Conservation (phyloP, 2,113 vertebrate genomes). For the Cololabis saira region DNA sequence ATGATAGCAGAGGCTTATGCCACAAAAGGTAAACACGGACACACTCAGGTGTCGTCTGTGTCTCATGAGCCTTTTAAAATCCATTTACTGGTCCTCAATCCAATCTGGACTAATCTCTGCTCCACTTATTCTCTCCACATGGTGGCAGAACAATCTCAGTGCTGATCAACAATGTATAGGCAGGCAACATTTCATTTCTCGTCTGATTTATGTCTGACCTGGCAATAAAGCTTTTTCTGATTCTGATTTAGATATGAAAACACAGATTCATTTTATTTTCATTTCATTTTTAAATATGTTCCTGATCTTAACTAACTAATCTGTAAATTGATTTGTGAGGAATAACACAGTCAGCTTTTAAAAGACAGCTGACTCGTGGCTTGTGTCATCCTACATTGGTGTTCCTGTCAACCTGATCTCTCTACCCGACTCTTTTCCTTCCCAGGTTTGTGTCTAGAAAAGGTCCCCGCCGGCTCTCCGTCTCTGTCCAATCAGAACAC, state of each 20-base stretch:
- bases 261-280: too few species aligned
- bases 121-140: conserved; percentile 41
- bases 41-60: neutral
- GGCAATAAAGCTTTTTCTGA: too few species aligned
- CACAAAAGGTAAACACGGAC: conserved; percentile 87
- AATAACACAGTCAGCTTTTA: neutral
- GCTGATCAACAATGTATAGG: neutral
- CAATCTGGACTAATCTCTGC: conserved; percentile 5
- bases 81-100: neutral
- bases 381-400: neutral
- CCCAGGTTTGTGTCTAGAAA: conserved; percentile 94
- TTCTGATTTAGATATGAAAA: too few species aligned
- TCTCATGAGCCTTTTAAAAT: neutral
- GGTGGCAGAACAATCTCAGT: conserved; percentile 45
- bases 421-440: conserved; percentile 3
- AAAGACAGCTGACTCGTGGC: neutral
- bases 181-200: too few species aligned
- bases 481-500: conserved; percentile 84
- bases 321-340: neutral
- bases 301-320: too few species aligned
- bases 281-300: too few species aligned
- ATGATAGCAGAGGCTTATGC: conserved; percentile 95
- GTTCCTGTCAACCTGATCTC: neutral
- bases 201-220: too few species aligned
- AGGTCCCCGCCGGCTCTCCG: conserved; percentile 88